A percentile compares a stretch with the other conserved stretches of the same genome.
phyloP scores from a whole-genome alignment of 2,113 vertebrate genomes.

The Percopsis transmontana region DNA sequence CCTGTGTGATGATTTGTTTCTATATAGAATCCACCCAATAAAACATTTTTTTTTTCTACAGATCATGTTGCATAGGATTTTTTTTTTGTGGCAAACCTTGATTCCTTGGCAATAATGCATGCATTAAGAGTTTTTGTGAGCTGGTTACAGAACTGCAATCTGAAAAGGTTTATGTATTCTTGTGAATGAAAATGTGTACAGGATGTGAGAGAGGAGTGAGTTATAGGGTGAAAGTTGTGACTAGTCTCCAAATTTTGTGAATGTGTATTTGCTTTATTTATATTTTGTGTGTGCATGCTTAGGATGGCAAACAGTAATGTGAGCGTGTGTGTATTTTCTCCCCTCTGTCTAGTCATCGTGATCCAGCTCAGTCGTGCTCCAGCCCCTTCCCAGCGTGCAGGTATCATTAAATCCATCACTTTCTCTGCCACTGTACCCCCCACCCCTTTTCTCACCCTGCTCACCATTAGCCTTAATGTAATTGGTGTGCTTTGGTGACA shows the following conservation, averaged over 20 bases:
- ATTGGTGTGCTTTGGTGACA: not conserved
- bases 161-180: not conserved
- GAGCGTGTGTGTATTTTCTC: constrained; percentile 79
- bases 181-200: too few relatives aligned
- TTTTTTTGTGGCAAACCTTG: too few relatives aligned
- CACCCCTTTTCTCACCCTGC: constrained; percentile 3
- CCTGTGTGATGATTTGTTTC: too few relatives aligned
- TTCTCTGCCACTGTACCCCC: constrained; percentile 70
- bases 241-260: not conserved
- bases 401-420: constrained; percentile 82
- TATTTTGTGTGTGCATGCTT: constrained; percentile 8
- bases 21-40: too few relatives aligned
- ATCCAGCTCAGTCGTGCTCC: constrained; percentile 98
- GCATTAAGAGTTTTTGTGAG: too few relatives aligned
- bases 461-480: constrained; percentile 1
- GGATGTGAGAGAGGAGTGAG: not conserved
- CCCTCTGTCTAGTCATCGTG: constrained; percentile 93
- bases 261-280: constrained; percentile 9
- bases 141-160: not conserved
- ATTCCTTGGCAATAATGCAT: too few relatives aligned
- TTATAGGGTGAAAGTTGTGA: not conserved
- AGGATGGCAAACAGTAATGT: constrained; percentile 65
- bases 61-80: too few relatives aligned
- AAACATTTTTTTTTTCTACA: too few relatives aligned
- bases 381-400: constrained; percentile 96